Evolutionary conservation across 1,140 invertebrate genomes (phyloP).

Genomic region (Steinernema feltiae): DNA sequence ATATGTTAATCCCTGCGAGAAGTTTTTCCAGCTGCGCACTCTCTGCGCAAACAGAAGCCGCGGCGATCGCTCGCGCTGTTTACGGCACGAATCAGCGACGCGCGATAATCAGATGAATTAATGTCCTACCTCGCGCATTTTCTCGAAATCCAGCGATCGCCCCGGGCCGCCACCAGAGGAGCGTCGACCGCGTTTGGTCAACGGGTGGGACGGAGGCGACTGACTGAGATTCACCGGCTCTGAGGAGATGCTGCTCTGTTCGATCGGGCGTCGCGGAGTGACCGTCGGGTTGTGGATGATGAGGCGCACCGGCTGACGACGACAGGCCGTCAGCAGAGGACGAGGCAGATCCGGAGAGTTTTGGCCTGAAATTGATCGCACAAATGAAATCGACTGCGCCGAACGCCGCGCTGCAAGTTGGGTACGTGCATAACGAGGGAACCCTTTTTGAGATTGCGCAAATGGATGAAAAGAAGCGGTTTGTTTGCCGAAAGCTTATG

Average conservation of each 20-base stretch:
- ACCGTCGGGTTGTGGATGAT: neutral
- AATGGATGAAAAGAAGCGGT: neutral
- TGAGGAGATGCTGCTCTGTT: neutral
- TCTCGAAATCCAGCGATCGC: slow-evolving; percentile 44
- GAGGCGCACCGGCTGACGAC: neutral
- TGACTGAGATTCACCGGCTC: slow-evolving; percentile 28
- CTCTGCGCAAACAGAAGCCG: neutral
- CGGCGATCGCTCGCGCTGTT: too few species aligned
- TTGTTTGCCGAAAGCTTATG: neutral
- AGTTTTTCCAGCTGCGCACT: neutral
- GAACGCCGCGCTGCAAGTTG: too few species aligned
- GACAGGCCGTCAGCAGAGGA: neutral
- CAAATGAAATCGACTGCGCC: too few species aligned
- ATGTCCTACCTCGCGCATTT: slow-evolving; percentile 48
- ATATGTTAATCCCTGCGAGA: neutral
- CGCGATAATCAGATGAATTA: too few species aligned
- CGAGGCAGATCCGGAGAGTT: neutral
- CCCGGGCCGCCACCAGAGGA: slow-evolving; percentile 28
- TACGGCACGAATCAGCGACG: too few species aligned
- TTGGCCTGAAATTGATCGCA: neutral
- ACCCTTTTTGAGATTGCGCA: neutral
- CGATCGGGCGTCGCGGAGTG: neutral
- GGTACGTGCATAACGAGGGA: too few species aligned
- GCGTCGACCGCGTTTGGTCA: slow-evolving; percentile 37
- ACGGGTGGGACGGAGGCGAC: slow-evolving; percentile 36